Evolutionary conservation across 2,113 vertebrate genomes (phyloP), one percentile per base, ranked within the genome.

Genomic region (Girardinichthys multiradiatus): DNA sequence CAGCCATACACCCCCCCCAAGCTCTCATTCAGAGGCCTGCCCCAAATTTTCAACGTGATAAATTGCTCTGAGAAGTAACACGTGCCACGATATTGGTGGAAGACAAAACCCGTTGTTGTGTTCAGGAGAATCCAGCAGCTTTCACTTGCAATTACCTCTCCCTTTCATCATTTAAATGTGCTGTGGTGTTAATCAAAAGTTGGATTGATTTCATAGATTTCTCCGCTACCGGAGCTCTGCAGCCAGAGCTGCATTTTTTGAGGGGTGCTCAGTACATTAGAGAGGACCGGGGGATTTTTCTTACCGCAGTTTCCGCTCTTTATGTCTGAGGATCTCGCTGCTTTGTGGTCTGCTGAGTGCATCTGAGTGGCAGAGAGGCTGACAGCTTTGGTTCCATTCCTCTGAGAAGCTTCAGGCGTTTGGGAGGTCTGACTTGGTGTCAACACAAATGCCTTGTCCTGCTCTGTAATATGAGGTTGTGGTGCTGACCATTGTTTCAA

Each of bases 121-220:
- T 63, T 81, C 79, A 81, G 80, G 0, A 57, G 58, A 68, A 74
- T 84, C 76, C 70, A 83, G 62, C 64, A 12, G 64, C 65, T 51
- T 81, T 79, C 74, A 48, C 67, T 54, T 78, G 59, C 66, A 69
- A 74, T 73, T 61, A 54, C 30, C 54, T 64, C 61, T 12, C 70
- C 62, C 72, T 74, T 82, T 86, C 77, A 89, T 89, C 76, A 79
- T 81, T 74, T 79, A 66, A 86, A 84, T 73, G 71, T 64, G 42
- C 75, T 29, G 68, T 77, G 69, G 70, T 64, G 79, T 78, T 88
- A 77, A 91, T 90, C 86, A 87, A 81, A 86, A 68, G 68, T 84
- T 70, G 8, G 19, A 85, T 84, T 80, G 82, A 88, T 88, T 70
- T 29, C 57, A 87, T 87, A 3, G 80, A 88, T 75, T 29, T 4